These are phyloP conservation scores for Listrodromus nycthemerus DNA, from an alignment of 2,888 invertebrate species.

Conservation along the genomic window DNA sequence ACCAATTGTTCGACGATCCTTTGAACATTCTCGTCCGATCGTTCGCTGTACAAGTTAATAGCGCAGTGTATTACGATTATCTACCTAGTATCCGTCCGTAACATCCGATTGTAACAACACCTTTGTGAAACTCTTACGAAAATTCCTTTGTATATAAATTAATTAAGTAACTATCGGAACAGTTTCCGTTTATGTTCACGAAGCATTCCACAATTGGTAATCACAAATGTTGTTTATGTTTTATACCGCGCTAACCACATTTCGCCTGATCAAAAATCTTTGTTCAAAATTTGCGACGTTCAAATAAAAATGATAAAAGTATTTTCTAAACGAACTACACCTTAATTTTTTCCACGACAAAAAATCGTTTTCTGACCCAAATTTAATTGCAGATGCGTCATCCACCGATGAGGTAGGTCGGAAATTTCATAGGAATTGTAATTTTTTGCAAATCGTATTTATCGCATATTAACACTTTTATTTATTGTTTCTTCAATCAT, in stretches of 20 bases:
- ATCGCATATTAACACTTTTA: slow-evolving; percentile 54
- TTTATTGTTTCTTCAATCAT: slow-evolving; percentile 46
- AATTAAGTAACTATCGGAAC: slow-evolving; percentile 57
- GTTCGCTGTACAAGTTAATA: slow-evolving; percentile 18
- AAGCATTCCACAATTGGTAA: slow-evolving; percentile 8
- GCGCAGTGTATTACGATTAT: slow-evolving; percentile 39
- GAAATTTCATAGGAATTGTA: not conserved
- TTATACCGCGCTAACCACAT: slow-evolving; percentile 39
- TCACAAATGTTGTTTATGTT: slow-evolving; percentile 20
- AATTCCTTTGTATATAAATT: slow-evolving; percentile 61
- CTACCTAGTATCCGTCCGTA: slow-evolving; percentile 20
- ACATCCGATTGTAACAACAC: slow-evolving; percentile 16
- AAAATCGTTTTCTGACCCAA: no score
- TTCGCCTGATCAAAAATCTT: slow-evolving; percentile 37
- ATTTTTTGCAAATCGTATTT: not conserved
- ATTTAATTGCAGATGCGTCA: not conserved
- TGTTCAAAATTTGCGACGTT: slow-evolving; percentile 54
- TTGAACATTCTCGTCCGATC: slow-evolving; percentile 27
- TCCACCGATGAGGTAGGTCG: not conserved
- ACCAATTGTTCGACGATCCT: slow-evolving; percentile 31
- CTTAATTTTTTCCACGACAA: not conserved
- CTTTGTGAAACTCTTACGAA: slow-evolving; percentile 41
- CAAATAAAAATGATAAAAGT: slow-evolving; percentile 66
- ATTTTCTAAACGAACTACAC: slow-evolving; percentile 58
- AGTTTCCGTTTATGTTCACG: slow-evolving; percentile 1